Evolutionary conservation across 2,888 invertebrate genomes (phyloP), one percentile per base, ranked within the genome.

Genomic region (Ichneumoninae sp.): DNA sequence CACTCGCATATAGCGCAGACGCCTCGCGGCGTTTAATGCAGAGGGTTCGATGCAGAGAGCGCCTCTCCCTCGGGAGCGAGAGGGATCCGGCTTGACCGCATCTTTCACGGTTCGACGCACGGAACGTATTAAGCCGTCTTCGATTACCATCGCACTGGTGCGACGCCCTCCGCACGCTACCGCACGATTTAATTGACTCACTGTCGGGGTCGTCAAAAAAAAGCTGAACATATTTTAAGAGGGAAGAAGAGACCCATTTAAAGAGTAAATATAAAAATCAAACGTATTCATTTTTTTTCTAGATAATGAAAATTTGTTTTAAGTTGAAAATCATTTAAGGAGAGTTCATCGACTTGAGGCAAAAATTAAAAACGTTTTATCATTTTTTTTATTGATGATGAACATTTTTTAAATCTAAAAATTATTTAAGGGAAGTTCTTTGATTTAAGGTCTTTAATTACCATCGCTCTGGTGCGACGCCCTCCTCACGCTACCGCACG

Each of bases 41-140:
- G 54, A 10, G 50, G 47, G 26, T 40, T 68, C 33, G 22, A 68
- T 47, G 33, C 44, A 63, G 50, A 76, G 57, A 57, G 50, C 33
- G 57, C 50, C 66, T 66, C 57, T 66, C 44, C 44, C 44, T 47
- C 44, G 44, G 16, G 16, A 47, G 16, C 44, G 3, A 47, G 44
- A 3, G 44, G 16, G 44, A 47, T 16, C 44, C 44, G 75, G 66
- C 76, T 77, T 74, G 81, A 81, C 71, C 83, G 76, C 80, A 76
- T 80, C 83, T 76, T 70, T 84, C 81, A 81, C 77, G 73, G 73
- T 47, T 74, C 83, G 81, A 74, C 69, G 83, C 76, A 80, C 76
- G 36, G 36, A 16, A 50, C 75, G 79, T 80, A 84, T 69, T 68
- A 80, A 83, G 71, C 75, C 75, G 71, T 71, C 57, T 80, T 76